Base-by-base conservation (phyloP, 2,888 invertebrate species). In the Cetonia aurata region DNA sequence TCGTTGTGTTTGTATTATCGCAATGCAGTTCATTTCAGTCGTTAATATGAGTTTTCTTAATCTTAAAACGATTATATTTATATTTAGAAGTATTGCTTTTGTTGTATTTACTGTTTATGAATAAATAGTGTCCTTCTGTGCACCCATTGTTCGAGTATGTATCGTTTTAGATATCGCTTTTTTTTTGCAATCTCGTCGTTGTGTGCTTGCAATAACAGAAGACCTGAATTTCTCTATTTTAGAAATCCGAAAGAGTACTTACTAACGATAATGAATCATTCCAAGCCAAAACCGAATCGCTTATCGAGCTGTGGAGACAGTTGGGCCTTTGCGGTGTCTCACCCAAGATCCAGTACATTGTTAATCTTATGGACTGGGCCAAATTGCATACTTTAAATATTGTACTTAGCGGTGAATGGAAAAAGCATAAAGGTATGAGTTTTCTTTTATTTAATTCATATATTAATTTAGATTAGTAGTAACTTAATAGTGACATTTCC, bases 291-390 rank as follows among this genome's bases (percentile, higher is more conserved):
- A 79, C 81, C 46, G 77, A 80, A 71, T 80, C 81, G 19, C 71
- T 83, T 60, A 79, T 83, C 44, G 80, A 83, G 74, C 80, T 83
- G 55, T 83, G 83, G 83, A 79, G 78, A 75, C 79, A 77, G 72
- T 75, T 83, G 67, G 75, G 79, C 13, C 77, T 78, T 70, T 77
- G 79, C 73, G 79, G 80, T 72, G 74, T 79, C 69, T 76, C 78
- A 31, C 77, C 80, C 55, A 81, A 82, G 69, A 76, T 81, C 69
- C 77, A 78, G 37, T 81, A 81, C 77, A 78, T 83, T 13, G 77
- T 82, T 50, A 81, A 82, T 75, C 78, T 84, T 56, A 80, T 83
- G 77, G 83, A 84, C 73, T 83, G 83, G 83, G 83, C 83, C 6
- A 83, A 83, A 78, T 75, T 82, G 60, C 83, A 84, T 75, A 83